Evolutionary conservation across 2,797 vertebrate genomes (phyloP).

Genomic region (Uromys caudimaculatus): DNA sequence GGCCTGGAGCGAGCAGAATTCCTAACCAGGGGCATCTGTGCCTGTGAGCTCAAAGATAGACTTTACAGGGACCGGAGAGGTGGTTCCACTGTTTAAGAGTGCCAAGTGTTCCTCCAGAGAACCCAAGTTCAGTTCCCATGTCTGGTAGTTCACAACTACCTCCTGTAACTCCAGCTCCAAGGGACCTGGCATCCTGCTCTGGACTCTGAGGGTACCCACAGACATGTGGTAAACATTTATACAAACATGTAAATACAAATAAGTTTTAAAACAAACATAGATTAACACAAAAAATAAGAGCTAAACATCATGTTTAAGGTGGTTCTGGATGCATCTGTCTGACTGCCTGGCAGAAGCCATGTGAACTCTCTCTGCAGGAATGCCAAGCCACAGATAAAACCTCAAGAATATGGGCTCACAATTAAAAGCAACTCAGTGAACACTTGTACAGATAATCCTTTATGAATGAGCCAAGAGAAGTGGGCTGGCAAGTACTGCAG

Average conservation of each 20-base stretch:
- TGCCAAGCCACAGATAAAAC: slow-evolving; percentile 15
- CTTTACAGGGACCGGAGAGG: background rate
- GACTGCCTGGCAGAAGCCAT: background rate
- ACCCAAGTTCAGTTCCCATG: background rate
- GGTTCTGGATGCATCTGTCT: background rate
- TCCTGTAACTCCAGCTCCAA: background rate
- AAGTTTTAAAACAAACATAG: background rate
- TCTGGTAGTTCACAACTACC: background rate
- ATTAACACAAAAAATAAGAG: background rate
- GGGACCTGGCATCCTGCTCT: background rate
- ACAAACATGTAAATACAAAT: background rate
- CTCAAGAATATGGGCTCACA: background rate
- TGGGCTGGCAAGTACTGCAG: background rate
- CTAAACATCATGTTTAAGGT: background rate
- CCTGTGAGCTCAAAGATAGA: background rate
- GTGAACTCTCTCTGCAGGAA: background rate
- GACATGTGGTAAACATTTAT: background rate
- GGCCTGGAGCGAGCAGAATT: background rate
- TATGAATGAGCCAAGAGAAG: background rate
- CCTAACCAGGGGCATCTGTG: background rate
- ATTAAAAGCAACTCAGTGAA: background rate
- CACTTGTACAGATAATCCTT: background rate
- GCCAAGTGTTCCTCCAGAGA: background rate
- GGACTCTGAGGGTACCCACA: background rate
- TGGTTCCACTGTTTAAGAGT: background rate